Conservation (phyloP, 2,888 invertebrate species). For the Pammene fasciana region DNA sequence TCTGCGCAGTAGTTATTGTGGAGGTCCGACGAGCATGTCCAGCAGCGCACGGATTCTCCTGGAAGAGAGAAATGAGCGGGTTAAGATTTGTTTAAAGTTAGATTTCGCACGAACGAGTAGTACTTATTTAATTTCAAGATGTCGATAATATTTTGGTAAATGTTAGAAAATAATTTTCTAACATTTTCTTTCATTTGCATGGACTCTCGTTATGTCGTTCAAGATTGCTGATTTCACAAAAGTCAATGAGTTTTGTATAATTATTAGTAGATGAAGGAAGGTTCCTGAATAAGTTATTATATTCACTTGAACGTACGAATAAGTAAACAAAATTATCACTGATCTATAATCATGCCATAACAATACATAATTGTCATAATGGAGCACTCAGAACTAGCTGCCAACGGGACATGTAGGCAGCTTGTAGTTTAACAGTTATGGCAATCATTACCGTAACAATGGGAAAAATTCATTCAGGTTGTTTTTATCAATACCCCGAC, state of each 20-base stretch:
- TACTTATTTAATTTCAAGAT: neutral
- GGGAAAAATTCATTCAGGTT: constrained; percentile 36
- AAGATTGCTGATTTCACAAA: no score
- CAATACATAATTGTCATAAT: constrained; percentile 3
- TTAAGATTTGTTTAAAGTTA: neutral
- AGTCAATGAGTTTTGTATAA: no score
- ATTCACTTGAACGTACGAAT: neutral
- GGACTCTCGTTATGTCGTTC: no score
- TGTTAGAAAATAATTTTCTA: no score
- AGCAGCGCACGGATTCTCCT: constrained; percentile 88
- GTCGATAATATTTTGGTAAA: no score
- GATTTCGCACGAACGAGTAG: neutral
- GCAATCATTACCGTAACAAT: constrained; percentile 35
- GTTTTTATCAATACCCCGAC: constrained; percentile 27
- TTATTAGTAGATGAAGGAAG: no score
- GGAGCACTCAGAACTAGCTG: constrained; percentile 5
- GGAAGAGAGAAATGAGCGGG: constrained; percentile 59
- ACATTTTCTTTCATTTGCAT: no score
- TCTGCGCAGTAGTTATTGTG: constrained; percentile 87
- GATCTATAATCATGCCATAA: neutral
- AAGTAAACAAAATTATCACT: constrained; percentile 14
- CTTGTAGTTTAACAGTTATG: constrained; percentile 26
- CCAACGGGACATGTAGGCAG: constrained; percentile 8
- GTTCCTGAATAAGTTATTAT: no score
- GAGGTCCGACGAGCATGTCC: constrained; percentile 89